A percentile compares a stretch with the other conserved stretches of the same genome.
Conservation (phyloP, 2,113 vertebrate species). For the Crypturellus undulatus region DNA sequence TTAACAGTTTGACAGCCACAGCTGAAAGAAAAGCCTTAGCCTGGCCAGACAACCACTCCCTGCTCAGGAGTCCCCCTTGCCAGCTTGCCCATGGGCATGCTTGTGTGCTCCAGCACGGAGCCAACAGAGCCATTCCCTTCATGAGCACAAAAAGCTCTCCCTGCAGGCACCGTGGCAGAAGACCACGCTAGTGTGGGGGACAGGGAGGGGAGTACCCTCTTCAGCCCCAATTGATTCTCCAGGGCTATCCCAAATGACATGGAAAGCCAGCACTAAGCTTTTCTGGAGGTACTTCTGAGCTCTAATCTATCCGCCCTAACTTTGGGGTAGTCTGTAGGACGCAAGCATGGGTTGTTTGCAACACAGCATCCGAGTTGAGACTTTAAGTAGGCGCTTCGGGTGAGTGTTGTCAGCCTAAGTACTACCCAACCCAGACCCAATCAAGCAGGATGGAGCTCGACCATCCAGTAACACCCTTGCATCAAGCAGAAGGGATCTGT, state of each 20-base stretch:
- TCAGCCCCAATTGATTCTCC: neutral
- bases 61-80: neutral
- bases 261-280: neutral
- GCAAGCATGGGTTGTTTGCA: neutral
- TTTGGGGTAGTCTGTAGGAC: fast-evolving
- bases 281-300: neutral
- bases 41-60: neutral
- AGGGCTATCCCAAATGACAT: neutral
- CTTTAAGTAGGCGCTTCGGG: neutral
- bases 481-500: neutral
- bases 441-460: neutral
- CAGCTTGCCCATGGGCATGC: neutral
- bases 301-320: neutral
- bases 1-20: neutral
- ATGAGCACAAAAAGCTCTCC: neutral
- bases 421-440: neutral
- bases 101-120: neutral
- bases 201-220: neutral
- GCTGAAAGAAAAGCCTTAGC: neutral
- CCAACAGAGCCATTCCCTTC: neutral
- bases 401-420: neutral
- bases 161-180: too few relatives aligned
- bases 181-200: neutral
- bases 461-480: neutral
- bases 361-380: fast-evolving